A percentile compares a stretch with the other conserved stretches of the same genome.
Evolutionary conservation across 2,888 invertebrate genomes (phyloP).

Genomic region (Palloptera scutellata): DNA sequence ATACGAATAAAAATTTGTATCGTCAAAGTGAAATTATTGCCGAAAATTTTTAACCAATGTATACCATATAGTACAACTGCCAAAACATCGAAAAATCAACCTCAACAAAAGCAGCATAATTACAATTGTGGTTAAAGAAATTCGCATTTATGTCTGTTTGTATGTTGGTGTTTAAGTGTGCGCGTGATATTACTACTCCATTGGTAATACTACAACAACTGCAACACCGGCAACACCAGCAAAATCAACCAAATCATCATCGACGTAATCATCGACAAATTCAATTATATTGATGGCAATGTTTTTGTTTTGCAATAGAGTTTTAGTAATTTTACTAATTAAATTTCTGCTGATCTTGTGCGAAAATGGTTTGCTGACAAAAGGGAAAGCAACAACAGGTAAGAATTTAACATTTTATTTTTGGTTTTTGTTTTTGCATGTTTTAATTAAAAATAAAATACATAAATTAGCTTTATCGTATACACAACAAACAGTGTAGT

Average conservation of each 20-base stretch:
- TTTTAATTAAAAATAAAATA: neutral
- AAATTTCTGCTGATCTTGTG: conserved; percentile 55
- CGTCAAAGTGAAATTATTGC: neutral
- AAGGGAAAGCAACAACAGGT: conserved; percentile 56
- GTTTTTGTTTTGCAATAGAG: conserved; percentile 74
- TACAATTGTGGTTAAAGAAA: too few relatives aligned
- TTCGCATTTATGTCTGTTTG: neutral
- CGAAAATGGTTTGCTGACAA: conserved; percentile 53
- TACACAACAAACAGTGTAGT: too few relatives aligned
- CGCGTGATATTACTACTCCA: conserved; percentile 20
- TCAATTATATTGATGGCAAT: conserved; percentile 77
- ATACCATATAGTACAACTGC: too few relatives aligned
- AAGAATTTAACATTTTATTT: conserved; percentile 35
- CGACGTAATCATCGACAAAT: conserved; percentile 23
- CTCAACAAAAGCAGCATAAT: too few relatives aligned
- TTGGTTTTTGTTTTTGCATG: neutral
- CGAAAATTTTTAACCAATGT: neutral
- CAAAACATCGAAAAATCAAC: too few relatives aligned
- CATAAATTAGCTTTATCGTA: too few relatives aligned
- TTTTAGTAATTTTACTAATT: conserved; percentile 70
- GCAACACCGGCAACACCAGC: neutral
- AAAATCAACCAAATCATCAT: conserved; percentile 23
- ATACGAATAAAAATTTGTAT: neutral
- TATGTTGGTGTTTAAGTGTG: neutral
- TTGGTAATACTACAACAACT: conserved; percentile 14